Evolutionary conservation across 1,140 invertebrate species (phyloP).

Genomic region (Aradophagus sp.): DNA sequence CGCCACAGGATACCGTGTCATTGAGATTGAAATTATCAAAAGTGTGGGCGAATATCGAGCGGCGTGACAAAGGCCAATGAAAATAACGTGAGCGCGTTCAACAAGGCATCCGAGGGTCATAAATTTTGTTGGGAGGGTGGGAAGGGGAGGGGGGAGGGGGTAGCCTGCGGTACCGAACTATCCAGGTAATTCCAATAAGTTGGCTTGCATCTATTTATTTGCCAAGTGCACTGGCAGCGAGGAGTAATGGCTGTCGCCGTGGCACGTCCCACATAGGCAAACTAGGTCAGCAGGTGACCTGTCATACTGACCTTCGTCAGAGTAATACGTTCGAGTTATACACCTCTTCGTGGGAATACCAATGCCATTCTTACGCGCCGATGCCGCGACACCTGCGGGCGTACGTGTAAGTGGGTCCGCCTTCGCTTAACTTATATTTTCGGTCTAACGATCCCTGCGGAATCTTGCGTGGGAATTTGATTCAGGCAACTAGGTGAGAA

Average conservation of each 20-base stretch:
- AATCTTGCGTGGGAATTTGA: too few relatives aligned
- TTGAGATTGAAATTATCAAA: too few relatives aligned
- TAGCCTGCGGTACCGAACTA: constrained; percentile 36
- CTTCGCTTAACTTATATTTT: too few relatives aligned
- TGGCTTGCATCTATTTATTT: constrained; percentile 54
- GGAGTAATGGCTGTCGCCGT: constrained; percentile 54
- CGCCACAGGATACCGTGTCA: too few relatives aligned
- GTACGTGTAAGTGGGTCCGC: too few relatives aligned
- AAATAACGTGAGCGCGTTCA: constrained; percentile 7
- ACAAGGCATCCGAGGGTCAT: constrained; percentile 16
- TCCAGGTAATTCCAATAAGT: constrained; percentile 54
- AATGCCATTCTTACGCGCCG: constrained; percentile 22
- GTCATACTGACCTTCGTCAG: constrained; percentile 57
- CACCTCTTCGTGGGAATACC: constrained; percentile 32
- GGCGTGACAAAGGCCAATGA: constrained; percentile 3
- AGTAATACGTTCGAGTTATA: constrained; percentile 49
- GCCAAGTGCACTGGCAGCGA: constrained; percentile 38
- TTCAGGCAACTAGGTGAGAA: too few relatives aligned
- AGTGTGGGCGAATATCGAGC: too few relatives aligned
- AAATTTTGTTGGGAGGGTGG: constrained; percentile 21
- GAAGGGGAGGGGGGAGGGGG: too few relatives aligned
- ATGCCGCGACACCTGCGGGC: too few relatives aligned
- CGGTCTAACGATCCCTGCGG: too few relatives aligned
- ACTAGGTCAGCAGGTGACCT: constrained; percentile 71
- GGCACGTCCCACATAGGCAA: constrained; percentile 56